These are phyloP conservation scores for Macrotis lagotis DNA, from an alignment of 2,113 vertebrate species.

Conservation along the genomic window DNA sequence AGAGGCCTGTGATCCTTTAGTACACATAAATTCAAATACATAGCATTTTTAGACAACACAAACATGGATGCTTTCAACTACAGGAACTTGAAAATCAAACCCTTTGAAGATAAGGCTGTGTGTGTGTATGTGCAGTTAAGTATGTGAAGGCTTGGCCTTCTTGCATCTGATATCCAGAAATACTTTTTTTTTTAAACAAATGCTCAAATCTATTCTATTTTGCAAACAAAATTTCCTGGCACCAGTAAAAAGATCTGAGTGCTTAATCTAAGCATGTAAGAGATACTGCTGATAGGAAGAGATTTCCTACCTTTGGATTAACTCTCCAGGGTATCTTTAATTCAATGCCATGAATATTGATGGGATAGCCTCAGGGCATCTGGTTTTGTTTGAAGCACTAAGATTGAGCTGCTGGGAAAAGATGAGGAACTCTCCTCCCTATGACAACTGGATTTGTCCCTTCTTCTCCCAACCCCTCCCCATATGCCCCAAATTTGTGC, in stretches of 20 bases:
- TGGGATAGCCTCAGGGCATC: accelerated
- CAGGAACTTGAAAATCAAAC: background rate
- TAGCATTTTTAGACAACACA: background rate
- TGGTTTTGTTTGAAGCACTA: background rate
- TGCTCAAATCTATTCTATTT: background rate
- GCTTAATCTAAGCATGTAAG: background rate
- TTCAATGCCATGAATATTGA: background rate
- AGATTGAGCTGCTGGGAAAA: background rate
- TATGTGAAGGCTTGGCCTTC: background rate
- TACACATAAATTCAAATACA: background rate
- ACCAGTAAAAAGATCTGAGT: background rate
- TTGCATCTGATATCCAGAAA: background rate
- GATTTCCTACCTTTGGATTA: background rate
- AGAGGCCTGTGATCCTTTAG: background rate
- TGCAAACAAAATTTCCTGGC: background rate
- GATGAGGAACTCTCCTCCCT: background rate
- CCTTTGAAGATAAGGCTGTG: background rate
- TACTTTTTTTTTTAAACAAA: background rate
- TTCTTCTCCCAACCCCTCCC: background rate
- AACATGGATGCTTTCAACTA: background rate
- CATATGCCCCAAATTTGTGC: background rate
- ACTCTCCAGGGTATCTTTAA: background rate
- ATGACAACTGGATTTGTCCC: background rate
- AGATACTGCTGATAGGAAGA: background rate
- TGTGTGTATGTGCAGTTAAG: background rate